Base-by-base conservation (phyloP, 1,140 invertebrate species). In the Fopius arisanus region DNA sequence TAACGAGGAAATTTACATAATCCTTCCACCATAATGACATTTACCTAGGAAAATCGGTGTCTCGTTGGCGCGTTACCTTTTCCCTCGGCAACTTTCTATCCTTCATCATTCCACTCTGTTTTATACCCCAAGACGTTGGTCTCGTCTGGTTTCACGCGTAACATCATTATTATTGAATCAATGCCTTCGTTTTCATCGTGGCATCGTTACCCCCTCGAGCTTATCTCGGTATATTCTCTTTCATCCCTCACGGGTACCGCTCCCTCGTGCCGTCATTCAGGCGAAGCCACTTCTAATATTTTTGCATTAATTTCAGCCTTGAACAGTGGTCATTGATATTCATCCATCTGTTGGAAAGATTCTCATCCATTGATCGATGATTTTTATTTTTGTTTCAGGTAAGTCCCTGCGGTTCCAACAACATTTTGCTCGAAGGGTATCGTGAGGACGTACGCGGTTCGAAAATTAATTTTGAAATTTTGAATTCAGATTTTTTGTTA, bases 101-200 rank as follows among this genome's bases (percentile, higher is more conserved):
- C 19, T n/a, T 16, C 19, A 51, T 51, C 43, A 12, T 51, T 51
- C 43, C n/a, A 19, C 43, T 51, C 43, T 51, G 6, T 19, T 51
- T 51, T 51, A 19, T 19, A 1, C 43, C 43, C n/a, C 43, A 51
- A 51, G 43, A 51, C 43, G 19, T 51, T 51, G 43, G 43, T 28
- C 41, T 54, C 9, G 2, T 37, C 43, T 40, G 7, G 66, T 68
- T 41, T 33, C 48, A 54, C 48, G 63, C 73, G 62, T 65, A 74
- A 74, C 73, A 68, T 74, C 73, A 74, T 74, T 74, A 74, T 74
- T 74, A 74, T 74, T 74, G 73, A 75, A 75, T 75, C 73, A 75
- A 75, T 75, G 73, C 73, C 48, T 75, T 63, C 51, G 66, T 75
- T 71, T 68, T 70, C 70, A 67, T 67, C 68, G 63, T 63, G 62